Base-by-base conservation (phyloP, 2,797 vertebrate genomes). In the Spinibarbus caldwelli region DNA sequence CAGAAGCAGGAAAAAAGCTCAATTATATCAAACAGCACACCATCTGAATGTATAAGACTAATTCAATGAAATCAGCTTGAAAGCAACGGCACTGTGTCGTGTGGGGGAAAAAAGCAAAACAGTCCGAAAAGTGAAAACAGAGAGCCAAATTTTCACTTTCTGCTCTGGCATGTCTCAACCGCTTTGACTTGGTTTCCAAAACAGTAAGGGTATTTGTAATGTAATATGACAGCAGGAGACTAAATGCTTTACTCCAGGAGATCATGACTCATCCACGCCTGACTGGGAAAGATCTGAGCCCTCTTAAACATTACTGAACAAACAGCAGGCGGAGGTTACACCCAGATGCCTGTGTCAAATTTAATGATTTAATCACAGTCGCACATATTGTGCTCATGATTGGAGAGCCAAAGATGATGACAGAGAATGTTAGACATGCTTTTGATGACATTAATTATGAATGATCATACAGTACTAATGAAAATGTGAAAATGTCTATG, bases 221-320 rank as follows among this genome's bases (percentile, higher is more conserved):
- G 70, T 52, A 87, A 80, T 77, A 80, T 85, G 80, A 62, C 83
- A 83, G 86, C 72, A 66, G 45, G 81, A 76, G 64, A 66, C 38
- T 78, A 84, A 86, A 73, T 29, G 71, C 66, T 45, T 73, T 78
- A 62, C 23, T 66, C 78, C 67, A 38, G 49, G 34, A 59, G 38
- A 62, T 29, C n/a, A 82, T 88, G 83, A 88, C 62, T 84, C 86
- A 87, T n/a, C n/a, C 47, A 52, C 0, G 36, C 64, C 67, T 78
- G 64, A 86, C 64, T 43, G 67, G 41, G 36, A 10, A 84, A 71
- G 72, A 80, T 45, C 29, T 73, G 70, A 84, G 71, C 14, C n/a
- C 54, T 78, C 5, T 62, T 23, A 78, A 86, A 78, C 19, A 75
- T 78, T 68, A 80, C 64, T 71, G 57, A 73, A 72, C 62, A 83